phyloP scores from a whole-genome alignment of 2,797 vertebrate genomes.

The Megaceryle alcyon region DNA sequence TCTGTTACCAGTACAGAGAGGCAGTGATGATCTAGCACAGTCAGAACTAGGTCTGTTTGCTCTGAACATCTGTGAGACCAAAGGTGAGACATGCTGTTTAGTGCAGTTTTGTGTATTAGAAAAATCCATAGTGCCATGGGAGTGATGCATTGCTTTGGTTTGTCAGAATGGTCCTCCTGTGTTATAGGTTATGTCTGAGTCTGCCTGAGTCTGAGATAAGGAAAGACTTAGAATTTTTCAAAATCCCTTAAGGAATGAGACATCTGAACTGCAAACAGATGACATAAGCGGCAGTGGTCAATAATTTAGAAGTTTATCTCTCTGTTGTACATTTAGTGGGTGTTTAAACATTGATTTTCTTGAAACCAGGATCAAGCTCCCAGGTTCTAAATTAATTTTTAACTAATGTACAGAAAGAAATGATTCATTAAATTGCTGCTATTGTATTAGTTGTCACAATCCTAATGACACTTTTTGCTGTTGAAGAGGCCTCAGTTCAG shows the following conservation, averaged over 20 bases:
- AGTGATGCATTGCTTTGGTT: conserved; percentile 65
- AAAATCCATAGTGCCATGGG: conserved; percentile 51
- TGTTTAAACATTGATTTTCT: conserved; percentile 58
- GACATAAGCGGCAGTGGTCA: conserved; percentile 42
- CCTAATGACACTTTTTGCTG: neutral
- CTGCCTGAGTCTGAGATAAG: conserved; percentile 79
- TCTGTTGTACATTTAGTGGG: neutral
- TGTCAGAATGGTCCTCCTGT: conserved; percentile 56
- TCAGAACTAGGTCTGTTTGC: conserved; percentile 45
- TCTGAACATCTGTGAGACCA: conserved; percentile 67
- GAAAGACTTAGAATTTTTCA: conserved; percentile 51
- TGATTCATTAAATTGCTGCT: conserved; percentile 22
- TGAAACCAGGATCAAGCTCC: conserved; percentile 1
- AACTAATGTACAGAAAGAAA: conserved; percentile 40
- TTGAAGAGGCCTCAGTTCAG: neutral
- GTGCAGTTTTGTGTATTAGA: conserved; percentile 48
- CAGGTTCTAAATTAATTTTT: conserved; percentile 48
- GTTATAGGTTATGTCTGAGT: conserved; percentile 58
- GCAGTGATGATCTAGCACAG: conserved; percentile 52
- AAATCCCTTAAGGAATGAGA: conserved; percentile 72
- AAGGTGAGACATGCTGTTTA: conserved; percentile 71
- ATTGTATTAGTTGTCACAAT: neutral
- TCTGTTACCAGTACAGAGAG: conserved; percentile 27
- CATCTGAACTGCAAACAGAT: conserved; percentile 70
- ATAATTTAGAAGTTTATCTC: conserved; percentile 55